Evolutionary conservation across 1,140 invertebrate species (phyloP).

Genomic region (Stratiolaelaps scimitus): DNA sequence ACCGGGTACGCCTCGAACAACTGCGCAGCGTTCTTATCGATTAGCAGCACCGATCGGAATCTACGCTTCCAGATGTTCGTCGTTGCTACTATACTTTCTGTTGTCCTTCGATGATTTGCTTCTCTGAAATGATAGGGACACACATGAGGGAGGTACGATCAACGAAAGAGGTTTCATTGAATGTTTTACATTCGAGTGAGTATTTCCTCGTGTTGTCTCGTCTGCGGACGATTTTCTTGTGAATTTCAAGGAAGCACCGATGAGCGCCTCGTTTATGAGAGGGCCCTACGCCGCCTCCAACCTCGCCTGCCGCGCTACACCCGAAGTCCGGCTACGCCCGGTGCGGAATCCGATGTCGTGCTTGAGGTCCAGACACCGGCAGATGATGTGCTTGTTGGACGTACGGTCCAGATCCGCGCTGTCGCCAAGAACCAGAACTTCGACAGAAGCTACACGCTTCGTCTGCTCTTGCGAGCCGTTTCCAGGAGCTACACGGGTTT

Average conservation of each 20-base stretch:
- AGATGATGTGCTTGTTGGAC: background rate
- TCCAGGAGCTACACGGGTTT: background rate
- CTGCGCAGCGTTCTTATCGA: too few species aligned
- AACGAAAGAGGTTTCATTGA: too few species aligned
- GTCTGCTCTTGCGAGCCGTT: background rate
- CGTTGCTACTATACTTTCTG: too few species aligned
- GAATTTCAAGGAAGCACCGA: background rate
- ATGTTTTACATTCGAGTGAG: too few species aligned
- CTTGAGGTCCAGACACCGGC: background rate
- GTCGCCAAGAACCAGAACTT: background rate
- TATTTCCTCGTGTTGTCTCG: background rate
- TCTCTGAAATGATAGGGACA: too few species aligned
- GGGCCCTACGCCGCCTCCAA: background rate
- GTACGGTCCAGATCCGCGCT: background rate
- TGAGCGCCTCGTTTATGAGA: slow-evolving; percentile 5
- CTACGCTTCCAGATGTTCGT: too few species aligned
- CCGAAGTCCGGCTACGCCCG: background rate
- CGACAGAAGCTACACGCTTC: background rate
- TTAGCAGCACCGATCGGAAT: too few species aligned
- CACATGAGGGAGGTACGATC: too few species aligned
- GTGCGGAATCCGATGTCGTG: background rate
- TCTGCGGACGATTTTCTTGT: too few species aligned
- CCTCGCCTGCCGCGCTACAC: slow-evolving; percentile 4
- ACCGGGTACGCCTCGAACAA: too few species aligned
- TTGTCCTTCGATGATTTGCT: too few species aligned